Evolutionary conservation across 2,888 invertebrate genomes (phyloP), one percentile per base, ranked within the genome.

Genomic region (Megastigmus dorsalis): DNA sequence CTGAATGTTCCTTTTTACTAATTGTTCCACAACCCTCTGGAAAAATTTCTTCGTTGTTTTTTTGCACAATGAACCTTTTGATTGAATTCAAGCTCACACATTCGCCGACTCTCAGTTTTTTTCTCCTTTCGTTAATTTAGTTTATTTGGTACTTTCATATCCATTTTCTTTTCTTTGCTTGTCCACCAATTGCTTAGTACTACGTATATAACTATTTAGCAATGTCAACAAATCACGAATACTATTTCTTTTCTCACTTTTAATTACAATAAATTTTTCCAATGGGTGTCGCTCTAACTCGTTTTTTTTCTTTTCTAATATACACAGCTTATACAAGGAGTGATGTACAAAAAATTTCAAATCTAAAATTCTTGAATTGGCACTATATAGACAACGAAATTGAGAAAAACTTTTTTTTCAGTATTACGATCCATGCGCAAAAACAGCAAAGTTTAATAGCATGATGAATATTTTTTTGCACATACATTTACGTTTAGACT

Each of bases 331-430:
- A 71, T 23, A 48, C 48, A 43, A n/a, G 36, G 54, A 71, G 41
- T 57, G 71, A 68, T 52, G 50, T 68, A 67, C 59, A 71, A 75
- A 55, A 67, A 33, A 43, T 48, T 57, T 63, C 55, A 52, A 72
- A 63, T 71, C 52, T 41, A 75, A 66, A 70, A 71, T 75, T 18
- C 38, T 30, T 52, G 41, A 45, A 72, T 75, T 75, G 75, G 71
- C 71, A 75, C 75, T 68, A 68, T 72, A 63, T 54, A 57, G 68
- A 75, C 63, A 72, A 75, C 52, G 55, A 67, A 75, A 63, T 48
- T n/a, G 33, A 55, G 36, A 59, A 15, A 68, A 63, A 62, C 18
- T 50, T 33, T 23, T 50, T 59, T 59, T 50, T 15, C 28, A 54
- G 13, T 41, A 50, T 45, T 33, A 45, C 9, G 69, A 62, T 70